These are phyloP conservation scores for Carterocephalus palaemon DNA, from an alignment of 2,888 invertebrate species.

Conservation along the genomic window DNA sequence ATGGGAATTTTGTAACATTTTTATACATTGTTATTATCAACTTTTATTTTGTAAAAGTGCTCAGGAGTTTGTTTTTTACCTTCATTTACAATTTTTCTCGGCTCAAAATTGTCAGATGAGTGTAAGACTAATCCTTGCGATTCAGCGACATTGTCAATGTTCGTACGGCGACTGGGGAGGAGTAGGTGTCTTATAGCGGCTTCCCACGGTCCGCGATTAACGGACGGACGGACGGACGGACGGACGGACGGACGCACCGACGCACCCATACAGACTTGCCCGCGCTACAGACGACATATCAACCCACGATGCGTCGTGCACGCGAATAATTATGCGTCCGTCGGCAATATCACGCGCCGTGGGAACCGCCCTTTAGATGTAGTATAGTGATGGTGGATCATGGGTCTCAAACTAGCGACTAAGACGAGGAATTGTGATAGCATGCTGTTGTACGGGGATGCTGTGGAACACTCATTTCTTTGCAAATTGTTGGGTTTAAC, in stretches of 20 bases:
- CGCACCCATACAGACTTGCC: no score
- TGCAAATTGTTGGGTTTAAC: neutral
- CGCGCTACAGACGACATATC: no score
- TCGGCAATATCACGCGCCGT: no score
- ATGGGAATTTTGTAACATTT: conserved; percentile 4
- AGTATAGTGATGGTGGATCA: conserved; percentile 41
- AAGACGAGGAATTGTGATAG: conserved; percentile 50
- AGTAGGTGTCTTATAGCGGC: no score
- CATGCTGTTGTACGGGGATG: conserved; percentile 32
- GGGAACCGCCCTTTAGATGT: no score
- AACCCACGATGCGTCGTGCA: no score
- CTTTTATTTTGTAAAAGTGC: conserved; percentile 16
- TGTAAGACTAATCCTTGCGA: conserved; percentile 15
- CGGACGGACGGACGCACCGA: no score
- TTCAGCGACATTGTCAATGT: conserved; percentile 3
- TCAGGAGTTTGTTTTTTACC: conserved; percentile 15
- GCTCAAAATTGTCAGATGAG: conserved; percentile 20
- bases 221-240: no score
- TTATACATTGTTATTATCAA: conserved; percentile 4
- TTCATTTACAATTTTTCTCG: conserved; percentile 9
- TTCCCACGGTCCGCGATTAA: no score
- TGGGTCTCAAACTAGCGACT: conserved; percentile 62
- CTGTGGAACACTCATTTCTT: conserved; percentile 29
- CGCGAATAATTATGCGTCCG: no score
- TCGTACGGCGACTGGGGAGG: no score